Evolutionary conservation across 2,113 vertebrate species (phyloP), one percentile per base, ranked within the genome.

Genomic region (Maccullochella peelii): DNA sequence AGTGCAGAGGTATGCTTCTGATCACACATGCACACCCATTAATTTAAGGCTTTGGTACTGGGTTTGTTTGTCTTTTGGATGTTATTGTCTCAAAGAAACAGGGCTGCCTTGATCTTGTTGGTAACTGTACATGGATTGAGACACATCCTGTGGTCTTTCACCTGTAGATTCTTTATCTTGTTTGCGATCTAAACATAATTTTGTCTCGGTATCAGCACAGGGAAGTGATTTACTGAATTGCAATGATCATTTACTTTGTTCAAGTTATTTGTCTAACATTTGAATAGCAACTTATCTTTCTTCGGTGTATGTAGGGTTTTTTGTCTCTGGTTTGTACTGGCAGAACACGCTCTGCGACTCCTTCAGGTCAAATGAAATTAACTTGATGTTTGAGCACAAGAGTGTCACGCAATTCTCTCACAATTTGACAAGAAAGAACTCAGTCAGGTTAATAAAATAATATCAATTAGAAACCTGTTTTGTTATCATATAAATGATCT

Each of bases 1-100:
- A 68, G 79, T 63, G 9, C 74, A 63, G 50, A 93, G 92, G 91
- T 93, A 94, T 87, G 90, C 73, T 78, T 63, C 73, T 73, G 27
- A 75, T 75, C 61, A 38, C 52, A 5, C 58, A 23, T 65, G 20
- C 72, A 83, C 88, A 90, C 84, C 71, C 57, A 62, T 66, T 85
- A 0, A 55, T 88, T 82, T 65, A 66, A 73, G 21, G 69, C 62
- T 78, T 69, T 71, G 38, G 4, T 12, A 1, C n/a, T 52, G n/a
- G n/a, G 38, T 55, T 65, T 86, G 50, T 68, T 82, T 86, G 74
- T 87, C 52, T 54, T 73, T 25, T 68, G 65, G 20, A 66, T 79
- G 58, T 59, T 63, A 10, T 84, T 73, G 66, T 42, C 23, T 78
- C 12, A 23, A 42, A 68, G 75, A 58, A 49, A 77, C 58, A 0